Conservation (phyloP, 1,140 invertebrate genomes). For the Aphidius ervi region DNA sequence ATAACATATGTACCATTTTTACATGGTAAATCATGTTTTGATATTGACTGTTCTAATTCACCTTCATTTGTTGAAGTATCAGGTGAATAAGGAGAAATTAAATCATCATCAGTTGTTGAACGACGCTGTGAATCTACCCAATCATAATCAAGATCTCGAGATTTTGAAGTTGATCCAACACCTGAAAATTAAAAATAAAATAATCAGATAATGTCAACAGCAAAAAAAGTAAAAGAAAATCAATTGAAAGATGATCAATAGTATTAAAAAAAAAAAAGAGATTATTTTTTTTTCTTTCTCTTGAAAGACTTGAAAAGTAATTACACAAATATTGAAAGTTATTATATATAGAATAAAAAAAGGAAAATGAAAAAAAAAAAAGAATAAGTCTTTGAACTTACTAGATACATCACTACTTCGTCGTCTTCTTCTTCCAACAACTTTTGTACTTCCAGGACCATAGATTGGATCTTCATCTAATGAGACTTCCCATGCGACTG, state of each 20-base stretch:
- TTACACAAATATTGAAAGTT: no score
- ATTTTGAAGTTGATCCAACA: constrained; percentile 57
- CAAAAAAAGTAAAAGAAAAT: background rate
- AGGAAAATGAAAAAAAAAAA: no score
- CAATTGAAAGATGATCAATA: background rate
- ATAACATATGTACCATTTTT: constrained; percentile 71
- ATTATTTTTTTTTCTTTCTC: no score
- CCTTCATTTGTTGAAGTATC: constrained; percentile 53
- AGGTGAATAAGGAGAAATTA: constrained; percentile 61
- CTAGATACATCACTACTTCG: constrained; percentile 56
- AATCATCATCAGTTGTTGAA: constrained; percentile 63
- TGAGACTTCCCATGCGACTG: constrained; percentile 79
- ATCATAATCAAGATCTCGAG: constrained; percentile 58
- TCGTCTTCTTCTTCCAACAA: constrained; percentile 56
- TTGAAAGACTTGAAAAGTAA: no score
- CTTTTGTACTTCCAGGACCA: constrained; percentile 70
- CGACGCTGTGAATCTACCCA: constrained; percentile 59
- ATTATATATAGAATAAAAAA: no score
- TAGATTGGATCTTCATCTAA: constrained; percentile 66
- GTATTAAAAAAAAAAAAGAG: background rate
- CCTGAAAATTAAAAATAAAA: constrained; percentile 46
- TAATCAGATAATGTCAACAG: background rate
- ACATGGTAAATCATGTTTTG: constrained; percentile 55
- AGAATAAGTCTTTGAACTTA: constrained; percentile 31
- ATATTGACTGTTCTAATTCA: constrained; percentile 43